Evolutionary conservation across 2,113 vertebrate species (phyloP).

Genomic region (Clinocottus analis): DNA sequence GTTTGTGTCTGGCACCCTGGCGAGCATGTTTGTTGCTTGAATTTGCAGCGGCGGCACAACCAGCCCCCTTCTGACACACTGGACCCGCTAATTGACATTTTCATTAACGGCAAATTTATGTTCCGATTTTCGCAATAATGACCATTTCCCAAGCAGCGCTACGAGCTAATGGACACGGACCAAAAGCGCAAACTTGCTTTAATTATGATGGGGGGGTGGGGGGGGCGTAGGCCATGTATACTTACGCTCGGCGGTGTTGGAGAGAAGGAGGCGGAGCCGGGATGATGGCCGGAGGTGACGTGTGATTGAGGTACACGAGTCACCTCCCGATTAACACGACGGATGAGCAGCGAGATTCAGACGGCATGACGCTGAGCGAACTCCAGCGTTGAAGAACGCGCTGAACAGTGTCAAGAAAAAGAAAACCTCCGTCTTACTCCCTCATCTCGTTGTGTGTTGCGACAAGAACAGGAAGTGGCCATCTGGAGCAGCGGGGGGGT

Average conservation of each 20-base stretch:
- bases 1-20: slow-evolving; percentile 54
- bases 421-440: not conserved
- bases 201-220: slow-evolving; percentile 85
- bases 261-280: slow-evolving; percentile 23
- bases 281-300: slow-evolving; percentile 33
- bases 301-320: slow-evolving; percentile 19
- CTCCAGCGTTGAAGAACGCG: not conserved
- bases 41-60: slow-evolving; percentile 77
- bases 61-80: slow-evolving; percentile 87
- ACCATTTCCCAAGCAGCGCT: slow-evolving; percentile 86
- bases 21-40: slow-evolving; percentile 69
- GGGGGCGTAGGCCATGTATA: slow-evolving; percentile 74
- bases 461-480: not conserved
- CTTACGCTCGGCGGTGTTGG: slow-evolving; percentile 67
- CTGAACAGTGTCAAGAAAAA: not conserved
- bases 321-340: not conserved
- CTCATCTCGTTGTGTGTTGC: not conserved
- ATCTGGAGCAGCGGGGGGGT: slow-evolving; percentile 11
- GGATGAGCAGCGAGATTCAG: not conserved
- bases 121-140: slow-evolving; percentile 94
- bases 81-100: slow-evolving; percentile 91
- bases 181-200: slow-evolving; percentile 85
- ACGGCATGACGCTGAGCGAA: not conserved
- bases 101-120: slow-evolving; percentile 95
- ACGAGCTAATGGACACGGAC: slow-evolving; percentile 90